Evolutionary conservation across 2,113 vertebrate species (phyloP).

Genomic region (Candoia aspera): DNA sequence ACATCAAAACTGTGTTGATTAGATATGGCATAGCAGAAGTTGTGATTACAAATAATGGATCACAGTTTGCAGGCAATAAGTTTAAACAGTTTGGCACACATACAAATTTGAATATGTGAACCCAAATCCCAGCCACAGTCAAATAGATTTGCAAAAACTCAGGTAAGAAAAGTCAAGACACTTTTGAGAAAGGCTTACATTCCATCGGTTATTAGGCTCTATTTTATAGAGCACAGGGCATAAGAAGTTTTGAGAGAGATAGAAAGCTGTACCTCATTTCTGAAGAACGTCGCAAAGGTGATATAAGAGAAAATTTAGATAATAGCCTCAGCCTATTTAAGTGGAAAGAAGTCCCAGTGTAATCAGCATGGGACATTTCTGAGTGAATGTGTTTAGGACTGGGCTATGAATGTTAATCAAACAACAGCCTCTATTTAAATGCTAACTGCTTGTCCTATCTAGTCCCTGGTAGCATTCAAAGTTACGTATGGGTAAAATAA

Average conservation of each 20-base stretch:
- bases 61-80: too few species aligned
- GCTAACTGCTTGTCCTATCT: background rate
- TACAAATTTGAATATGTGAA: too few species aligned
- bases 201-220: too few species aligned
- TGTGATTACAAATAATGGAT: too few species aligned
- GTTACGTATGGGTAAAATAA: background rate
- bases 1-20: too few species aligned
- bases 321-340: background rate
- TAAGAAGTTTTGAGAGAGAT: background rate
- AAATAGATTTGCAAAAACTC: too few species aligned
- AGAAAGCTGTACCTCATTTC: too few species aligned
- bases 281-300: background rate
- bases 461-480: background rate
- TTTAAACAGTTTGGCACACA: too few species aligned
- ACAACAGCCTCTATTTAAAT: background rate
- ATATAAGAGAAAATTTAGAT: background rate
- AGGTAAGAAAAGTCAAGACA: too few species aligned
- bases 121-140: too few species aligned
- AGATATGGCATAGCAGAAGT: too few species aligned
- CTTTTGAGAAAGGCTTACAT: background rate
- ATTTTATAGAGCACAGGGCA: background rate
- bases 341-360: background rate
- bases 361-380: background rate
- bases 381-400: background rate
- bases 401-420: background rate